Percentiles rank a stretch among this genome's conserved stretches.
Evolutionary conservation across 2,113 vertebrate species (phyloP).

Genomic region (Deroptyus accipitrinus): DNA sequence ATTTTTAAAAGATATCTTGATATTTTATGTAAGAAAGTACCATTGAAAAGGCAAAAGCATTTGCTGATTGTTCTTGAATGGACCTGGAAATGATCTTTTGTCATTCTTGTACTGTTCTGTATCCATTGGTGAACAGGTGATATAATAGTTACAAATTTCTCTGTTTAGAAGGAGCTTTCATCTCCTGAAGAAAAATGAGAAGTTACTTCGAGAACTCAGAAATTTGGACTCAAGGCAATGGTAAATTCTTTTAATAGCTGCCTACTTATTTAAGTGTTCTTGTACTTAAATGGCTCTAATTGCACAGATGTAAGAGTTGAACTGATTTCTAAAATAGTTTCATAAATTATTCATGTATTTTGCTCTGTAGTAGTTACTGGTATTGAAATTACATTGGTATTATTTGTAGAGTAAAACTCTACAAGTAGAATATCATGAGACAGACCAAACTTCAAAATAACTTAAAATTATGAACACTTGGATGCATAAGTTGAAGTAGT

Average conservation of each 20-base stretch:
- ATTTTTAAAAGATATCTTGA: slow-evolving; percentile 25
- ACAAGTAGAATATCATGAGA: not conserved
- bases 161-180: slow-evolving; percentile 92
- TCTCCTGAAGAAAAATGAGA: slow-evolving; percentile 97
- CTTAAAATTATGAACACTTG: not conserved
- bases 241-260: slow-evolving; percentile 72
- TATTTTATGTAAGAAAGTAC: slow-evolving; percentile 51
- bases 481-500: not conserved
- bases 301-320: not conserved
- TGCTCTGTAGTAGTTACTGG: not conserved
- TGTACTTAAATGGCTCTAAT: not conserved
- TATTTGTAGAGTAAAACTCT: not conserved
- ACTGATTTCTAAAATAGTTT: not conserved
- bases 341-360: not conserved
- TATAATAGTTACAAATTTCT: slow-evolving; percentile 69
- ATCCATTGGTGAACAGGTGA: slow-evolving; percentile 37
- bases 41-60: slow-evolving; percentile 44
- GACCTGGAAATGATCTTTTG: slow-evolving; percentile 23
- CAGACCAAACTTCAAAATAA: not conserved
- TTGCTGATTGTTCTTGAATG: slow-evolving; percentile 16
- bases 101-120: slow-evolving; percentile 22
- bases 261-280: not conserved
- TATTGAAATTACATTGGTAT: not conserved
- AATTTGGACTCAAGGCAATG: slow-evolving; percentile 97
- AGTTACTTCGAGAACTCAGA: slow-evolving; percentile 95